Conservation (phyloP, 2,113 vertebrate genomes). For the Megaleporinus macrocephalus region DNA sequence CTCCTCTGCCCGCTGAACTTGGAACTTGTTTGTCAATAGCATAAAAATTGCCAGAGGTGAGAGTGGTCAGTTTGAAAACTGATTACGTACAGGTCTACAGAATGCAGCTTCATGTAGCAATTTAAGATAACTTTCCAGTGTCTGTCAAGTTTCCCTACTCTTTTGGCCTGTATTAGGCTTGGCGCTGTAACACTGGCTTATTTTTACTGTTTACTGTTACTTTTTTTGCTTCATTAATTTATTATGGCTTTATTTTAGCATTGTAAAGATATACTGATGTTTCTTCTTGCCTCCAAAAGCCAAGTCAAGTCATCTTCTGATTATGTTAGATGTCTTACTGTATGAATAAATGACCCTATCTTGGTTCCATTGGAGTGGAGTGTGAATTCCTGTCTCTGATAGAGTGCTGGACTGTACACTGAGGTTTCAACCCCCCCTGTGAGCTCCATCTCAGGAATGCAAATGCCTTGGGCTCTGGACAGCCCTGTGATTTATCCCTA, state of each 20-base stretch:
- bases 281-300: background rate
- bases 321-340: background rate
- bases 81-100: background rate
- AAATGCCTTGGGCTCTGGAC: conserved; percentile 76
- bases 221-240: background rate
- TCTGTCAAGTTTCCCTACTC: background rate
- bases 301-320: background rate
- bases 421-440: conserved; percentile 35
- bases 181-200: background rate
- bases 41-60: conserved; percentile 14
- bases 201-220: background rate
- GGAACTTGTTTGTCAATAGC: conserved; percentile 30
- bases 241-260: conserved; percentile 2
- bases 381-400: conserved; percentile 24
- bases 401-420: conserved; percentile 24
- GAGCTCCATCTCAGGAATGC: conserved; percentile 81
- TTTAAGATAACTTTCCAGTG: background rate
- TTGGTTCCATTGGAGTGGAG: conserved; percentile 10
- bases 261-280: background rate
- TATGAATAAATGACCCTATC: conserved; percentile 12
- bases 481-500: conserved; percentile 78
- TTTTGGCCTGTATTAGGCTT: background rate
- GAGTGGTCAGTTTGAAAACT: background rate
- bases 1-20: conserved; percentile 43
- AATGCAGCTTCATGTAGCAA: background rate